Percentiles rank a stretch among this genome's conserved stretches.
These are phyloP conservation scores for Drosophila kikkawai DNA, from an alignment of 1,140 invertebrate genomes.

Conservation along the genomic window DNA sequence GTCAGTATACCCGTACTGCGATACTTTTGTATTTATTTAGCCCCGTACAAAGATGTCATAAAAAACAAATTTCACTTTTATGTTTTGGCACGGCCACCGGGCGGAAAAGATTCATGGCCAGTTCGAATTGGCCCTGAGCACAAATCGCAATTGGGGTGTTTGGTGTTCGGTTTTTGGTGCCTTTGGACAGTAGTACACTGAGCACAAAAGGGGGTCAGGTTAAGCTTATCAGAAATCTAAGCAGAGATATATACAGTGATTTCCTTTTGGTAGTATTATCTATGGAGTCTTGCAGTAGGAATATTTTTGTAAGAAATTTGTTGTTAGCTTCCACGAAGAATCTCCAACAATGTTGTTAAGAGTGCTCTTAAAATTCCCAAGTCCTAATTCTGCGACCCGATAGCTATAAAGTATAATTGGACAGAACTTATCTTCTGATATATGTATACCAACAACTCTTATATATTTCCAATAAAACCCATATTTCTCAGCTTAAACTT, in stretches of 20 bases:
- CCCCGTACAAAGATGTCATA: conserved; percentile 80
- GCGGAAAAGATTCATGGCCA: conserved; percentile 78
- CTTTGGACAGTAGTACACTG: conserved; percentile 9
- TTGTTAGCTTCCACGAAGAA: neutral
- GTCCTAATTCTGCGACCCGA: neutral
- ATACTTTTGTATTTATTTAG: conserved; percentile 83
- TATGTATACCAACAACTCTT: too few species aligned
- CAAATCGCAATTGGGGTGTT: conserved; percentile 29
- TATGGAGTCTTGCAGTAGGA: neutral
- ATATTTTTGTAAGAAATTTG: neutral
- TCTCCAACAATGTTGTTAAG: neutral
- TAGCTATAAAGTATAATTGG: too few species aligned
- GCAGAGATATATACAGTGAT: neutral
- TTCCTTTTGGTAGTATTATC: neutral
- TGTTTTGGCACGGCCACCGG: conserved; percentile 62
- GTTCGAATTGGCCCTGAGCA: conserved; percentile 65
- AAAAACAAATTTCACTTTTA: conserved; percentile 83
- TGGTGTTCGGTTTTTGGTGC: neutral
- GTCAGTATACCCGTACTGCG: conserved; percentile 38
- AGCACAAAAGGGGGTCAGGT: neutral
- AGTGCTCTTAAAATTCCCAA: neutral
- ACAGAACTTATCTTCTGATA: too few species aligned
- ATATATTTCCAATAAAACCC: too few species aligned
- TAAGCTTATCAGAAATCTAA: neutral
- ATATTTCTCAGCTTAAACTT: too few species aligned